Base-by-base conservation (phyloP, 1,140 invertebrate genomes). In the Anastatus disparis region DNA sequence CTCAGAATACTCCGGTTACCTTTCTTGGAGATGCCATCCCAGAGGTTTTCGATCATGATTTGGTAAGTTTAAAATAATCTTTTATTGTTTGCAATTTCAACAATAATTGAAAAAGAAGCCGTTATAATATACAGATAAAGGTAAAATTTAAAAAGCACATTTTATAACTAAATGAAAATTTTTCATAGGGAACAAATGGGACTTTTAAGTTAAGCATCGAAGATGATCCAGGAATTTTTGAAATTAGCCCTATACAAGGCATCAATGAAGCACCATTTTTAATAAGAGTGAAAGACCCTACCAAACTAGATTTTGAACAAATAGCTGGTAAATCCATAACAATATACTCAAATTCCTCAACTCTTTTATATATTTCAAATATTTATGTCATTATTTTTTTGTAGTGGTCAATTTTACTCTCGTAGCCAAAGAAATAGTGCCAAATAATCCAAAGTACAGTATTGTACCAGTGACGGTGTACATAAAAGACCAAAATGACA, bases 201-300 rank as follows among this genome's bases (percentile, higher is more conserved):
- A 96, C 95, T 8, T 97, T 98, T 86, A 89, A 89, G 64, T 86
- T 98, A 74, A 93, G 90, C 63, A 85, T 97, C 38, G 90, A 93
- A 80, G 93, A 92, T 27, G 92, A 93, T 74, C 89, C 91, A 69
- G 92, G 92, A 71, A 90, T 95, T 2, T 98, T 98, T 82, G 94
- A 97, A 75, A 91, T 97, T 1, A 95, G 94, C 12, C 97, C 96
- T 7, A 90, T 89, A 6, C 89, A 92, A 81, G 95, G 93, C 3
- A 94, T 97, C 20, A 97, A 97, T 79, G 95, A 98, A 84, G 95
- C 95, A 7, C 93, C 94, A 9, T 97, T 98, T 82, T 87, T 96
- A 50, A 93, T 98, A 65, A 87, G 95, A 68, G 95, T 98, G 0
- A 95, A 93, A 82, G 92, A 97, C 81, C 89, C 95, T 1, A 86